Percentiles rank a stretch among this genome's conserved stretches.
Conservation (phyloP, 2,113 vertebrate species). For the Megaceryle torquata region DNA sequence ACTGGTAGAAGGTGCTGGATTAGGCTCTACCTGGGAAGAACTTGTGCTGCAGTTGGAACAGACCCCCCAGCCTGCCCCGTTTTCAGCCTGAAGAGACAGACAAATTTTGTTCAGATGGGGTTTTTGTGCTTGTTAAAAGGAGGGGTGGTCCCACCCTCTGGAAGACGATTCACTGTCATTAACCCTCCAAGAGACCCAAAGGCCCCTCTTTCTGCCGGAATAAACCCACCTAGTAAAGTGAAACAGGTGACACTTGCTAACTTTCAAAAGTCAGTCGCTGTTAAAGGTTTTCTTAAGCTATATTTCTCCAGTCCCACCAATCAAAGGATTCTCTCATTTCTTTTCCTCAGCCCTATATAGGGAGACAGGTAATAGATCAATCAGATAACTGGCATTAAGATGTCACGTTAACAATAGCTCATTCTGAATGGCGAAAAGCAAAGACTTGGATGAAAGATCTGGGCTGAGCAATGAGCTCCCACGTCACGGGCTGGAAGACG, state of each 20-base stretch:
- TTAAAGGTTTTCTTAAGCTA: background rate
- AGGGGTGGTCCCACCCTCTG: background rate
- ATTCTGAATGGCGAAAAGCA: background rate
- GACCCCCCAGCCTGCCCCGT: background rate
- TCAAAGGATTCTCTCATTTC: background rate
- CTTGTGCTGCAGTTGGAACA: background rate
- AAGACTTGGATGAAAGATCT: background rate
- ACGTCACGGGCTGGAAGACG: background rate
- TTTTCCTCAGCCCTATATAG: background rate
- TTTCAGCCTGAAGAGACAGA: background rate
- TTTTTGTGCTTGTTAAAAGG: background rate
- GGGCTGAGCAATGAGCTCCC: background rate
- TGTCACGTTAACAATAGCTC: background rate
- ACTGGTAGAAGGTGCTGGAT: background rate
- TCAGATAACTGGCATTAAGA: conserved; percentile 37
- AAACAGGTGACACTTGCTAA: background rate
- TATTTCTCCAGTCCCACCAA: background rate
- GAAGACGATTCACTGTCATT: fast-evolving
- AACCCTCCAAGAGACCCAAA: background rate
- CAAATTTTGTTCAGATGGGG: background rate
- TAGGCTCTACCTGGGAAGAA: background rate
- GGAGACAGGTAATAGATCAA: conserved; percentile 30
- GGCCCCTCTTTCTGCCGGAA: background rate
- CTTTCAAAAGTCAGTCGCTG: background rate
- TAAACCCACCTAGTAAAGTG: background rate